Evolutionary conservation across 1,140 invertebrate species (phyloP), one percentile per base, ranked within the genome.

Genomic region (Aphaenogaster ashmeadi): DNA sequence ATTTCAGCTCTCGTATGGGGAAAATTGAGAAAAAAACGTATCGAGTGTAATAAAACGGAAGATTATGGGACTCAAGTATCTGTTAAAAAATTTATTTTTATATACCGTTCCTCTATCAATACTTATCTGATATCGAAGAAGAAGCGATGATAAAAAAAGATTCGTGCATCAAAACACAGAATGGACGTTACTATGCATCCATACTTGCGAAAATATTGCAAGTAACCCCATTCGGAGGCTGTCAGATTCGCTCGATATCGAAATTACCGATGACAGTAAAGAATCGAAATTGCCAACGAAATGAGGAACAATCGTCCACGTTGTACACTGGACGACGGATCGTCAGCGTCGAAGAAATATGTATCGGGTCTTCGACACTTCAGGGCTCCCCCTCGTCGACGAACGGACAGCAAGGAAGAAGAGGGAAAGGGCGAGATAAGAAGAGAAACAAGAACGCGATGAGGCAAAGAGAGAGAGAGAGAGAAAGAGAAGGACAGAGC

Each of bases 371-470:
- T 86, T 67, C 50, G 84, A 83, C 88, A 74, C 71, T 86, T 52
- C 69, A 54, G 33, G 58, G 36, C 3, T 62, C 52, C 60, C 84
- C 64, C 56, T 85, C 71, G 58, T 54, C 66, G 79, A 56, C 58
- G 38, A 56, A 18, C 47, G 38, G 33, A 67, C 69, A 58, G 62
- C 36, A 21, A 66, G 36, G 54, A 36, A 84, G 56, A 44, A 88
- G 44, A 56, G 27, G 87, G 54, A 44, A 89, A 77, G 79, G 66
- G 72, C 50, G 44, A 85, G 58, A 78, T 86, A 89, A 90, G 89
- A 92, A 93, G 87, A 93, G 91, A 66, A 77, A 83, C 56, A 83
- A 83, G 60, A 64, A 62, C 47, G 47, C 88, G 88, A 75, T 69
- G 60, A 87, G 89, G 87, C 88, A 69, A 71, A 90, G 47, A 85